Conservation (phyloP, 1,140 invertebrate genomes). For the Apis florea region DNA sequence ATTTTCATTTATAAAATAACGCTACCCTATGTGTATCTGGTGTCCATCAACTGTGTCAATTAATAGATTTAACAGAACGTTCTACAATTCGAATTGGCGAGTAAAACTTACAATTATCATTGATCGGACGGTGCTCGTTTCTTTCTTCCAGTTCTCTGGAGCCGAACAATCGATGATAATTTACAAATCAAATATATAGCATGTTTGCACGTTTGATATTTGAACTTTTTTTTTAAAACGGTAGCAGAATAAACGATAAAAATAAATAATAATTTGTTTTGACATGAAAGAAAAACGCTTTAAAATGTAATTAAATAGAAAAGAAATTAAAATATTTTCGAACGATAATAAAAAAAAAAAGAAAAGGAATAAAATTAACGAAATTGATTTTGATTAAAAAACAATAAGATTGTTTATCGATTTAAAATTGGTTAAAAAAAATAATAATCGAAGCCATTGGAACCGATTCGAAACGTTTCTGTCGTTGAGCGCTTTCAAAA, state of each 20-base stretch:
- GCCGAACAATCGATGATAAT: conserved; percentile 15
- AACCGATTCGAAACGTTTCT: not conserved
- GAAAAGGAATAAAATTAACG: not conserved
- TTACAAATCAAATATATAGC: conserved; percentile 8
- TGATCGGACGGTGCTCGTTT: not conserved
- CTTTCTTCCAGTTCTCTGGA: no score
- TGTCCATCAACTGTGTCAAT: conserved; percentile 31
- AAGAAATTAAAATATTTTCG: not conserved
- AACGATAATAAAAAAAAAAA: not conserved
- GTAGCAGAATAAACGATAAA: not conserved
- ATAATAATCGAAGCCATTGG: not conserved
- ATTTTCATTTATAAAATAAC: conserved; percentile 64
- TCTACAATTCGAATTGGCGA: conserved; percentile 31
- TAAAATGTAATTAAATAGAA: not conserved
- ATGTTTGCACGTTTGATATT: not conserved
- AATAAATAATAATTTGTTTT: no score
- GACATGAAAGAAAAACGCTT: not conserved
- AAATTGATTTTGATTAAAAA: no score
- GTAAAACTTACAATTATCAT: conserved; percentile 4
- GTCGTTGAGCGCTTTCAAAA: conserved; percentile 4
- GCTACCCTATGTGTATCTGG: conserved; percentile 59
- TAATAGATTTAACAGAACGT: conserved; percentile 36
- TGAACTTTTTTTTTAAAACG: not conserved
- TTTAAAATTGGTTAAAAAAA: conserved; percentile 9
- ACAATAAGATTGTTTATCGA: no score